phyloP scores from a whole-genome alignment of 2,888 invertebrate species.

The Ellobium chinense region DNA sequence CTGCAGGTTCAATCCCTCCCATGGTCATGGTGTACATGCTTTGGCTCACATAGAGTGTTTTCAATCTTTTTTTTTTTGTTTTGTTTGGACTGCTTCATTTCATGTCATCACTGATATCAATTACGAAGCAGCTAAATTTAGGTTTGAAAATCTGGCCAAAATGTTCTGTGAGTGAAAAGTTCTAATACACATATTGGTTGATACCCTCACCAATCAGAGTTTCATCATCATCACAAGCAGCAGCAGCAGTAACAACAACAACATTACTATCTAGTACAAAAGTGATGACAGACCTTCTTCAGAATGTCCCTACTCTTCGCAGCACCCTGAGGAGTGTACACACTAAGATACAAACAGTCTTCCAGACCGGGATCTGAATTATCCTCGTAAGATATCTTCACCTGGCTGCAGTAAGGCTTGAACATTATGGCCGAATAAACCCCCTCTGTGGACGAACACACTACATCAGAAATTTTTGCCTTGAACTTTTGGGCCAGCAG shows the following conservation, averaged over 20 bases:
- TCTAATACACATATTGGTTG: too few species aligned
- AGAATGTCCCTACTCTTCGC: not conserved
- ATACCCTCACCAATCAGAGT: too few species aligned
- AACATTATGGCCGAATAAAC: conserved; percentile 32
- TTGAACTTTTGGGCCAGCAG: too few species aligned
- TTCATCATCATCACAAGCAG: not conserved
- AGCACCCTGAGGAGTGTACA: conserved; percentile 20
- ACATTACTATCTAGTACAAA: not conserved
- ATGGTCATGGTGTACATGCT: too few species aligned
- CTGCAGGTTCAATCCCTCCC: too few species aligned
- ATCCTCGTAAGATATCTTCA: not conserved
- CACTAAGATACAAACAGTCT: conserved; percentile 44
- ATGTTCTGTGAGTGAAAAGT: too few species aligned
- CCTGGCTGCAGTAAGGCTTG: conserved; percentile 32
- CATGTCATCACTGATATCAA: too few species aligned
- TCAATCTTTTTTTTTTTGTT: too few species aligned
- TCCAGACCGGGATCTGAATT: conserved; percentile 9
- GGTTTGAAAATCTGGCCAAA: too few species aligned
- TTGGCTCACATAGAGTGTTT: too few species aligned
- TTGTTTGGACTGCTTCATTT: too few species aligned
- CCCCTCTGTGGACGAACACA: not conserved
- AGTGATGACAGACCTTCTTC: not conserved
- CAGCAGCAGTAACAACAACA: not conserved
- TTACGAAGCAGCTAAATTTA: too few species aligned
- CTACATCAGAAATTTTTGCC: not conserved